Percentiles rank a stretch among this genome's conserved stretches.
phyloP scores from a whole-genome alignment of 2,113 vertebrate genomes.

The Melanotaenia duboulayi region DNA sequence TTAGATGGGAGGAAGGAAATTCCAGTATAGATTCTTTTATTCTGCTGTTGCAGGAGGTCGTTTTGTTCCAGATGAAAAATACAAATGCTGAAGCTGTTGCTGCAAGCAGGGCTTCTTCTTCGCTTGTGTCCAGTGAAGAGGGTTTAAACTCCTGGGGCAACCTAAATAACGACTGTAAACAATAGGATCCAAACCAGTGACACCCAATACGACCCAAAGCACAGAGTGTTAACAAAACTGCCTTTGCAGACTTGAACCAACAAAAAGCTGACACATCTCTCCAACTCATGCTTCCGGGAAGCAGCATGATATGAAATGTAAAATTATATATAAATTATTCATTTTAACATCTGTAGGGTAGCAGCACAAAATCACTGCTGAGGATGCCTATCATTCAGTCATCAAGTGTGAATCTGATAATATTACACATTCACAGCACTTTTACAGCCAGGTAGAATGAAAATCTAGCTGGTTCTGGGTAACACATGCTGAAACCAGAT shows the following conservation, averaged over 20 bases:
- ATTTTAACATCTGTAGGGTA: not conserved
- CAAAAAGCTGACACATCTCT: constrained; percentile 2
- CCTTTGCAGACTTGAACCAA: not conserved
- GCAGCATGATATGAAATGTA: not conserved
- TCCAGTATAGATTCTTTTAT: constrained; percentile 3
- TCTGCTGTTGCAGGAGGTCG: not conserved
- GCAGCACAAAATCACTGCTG: constrained; percentile 65
- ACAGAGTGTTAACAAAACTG: constrained; percentile 28
- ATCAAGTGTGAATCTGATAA: constrained; percentile 49
- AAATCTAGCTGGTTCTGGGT: constrained; percentile 53
- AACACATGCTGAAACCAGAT: constrained; percentile 54
- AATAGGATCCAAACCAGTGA: constrained; percentile 64
- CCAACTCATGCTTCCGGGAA: not conserved
- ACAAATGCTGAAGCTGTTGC: not conserved
- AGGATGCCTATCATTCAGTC: constrained; percentile 36
- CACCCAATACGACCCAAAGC: constrained; percentile 61
- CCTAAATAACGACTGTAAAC: constrained; percentile 47
- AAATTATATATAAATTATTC: not conserved
- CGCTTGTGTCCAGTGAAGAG: constrained; percentile 24
- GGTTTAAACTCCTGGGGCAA: constrained; percentile 45
- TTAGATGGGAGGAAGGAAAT: constrained; percentile 31
- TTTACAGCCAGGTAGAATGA: constrained; percentile 39
- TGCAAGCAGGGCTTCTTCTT: constrained; percentile 13
- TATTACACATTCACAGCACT: constrained; percentile 60
- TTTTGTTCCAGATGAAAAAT: constrained; percentile 16